A percentile compares a stretch with the other conserved stretches of the same genome.
Conservation (phyloP, 2,888 invertebrate genomes). For the Limnephilus auricula region DNA sequence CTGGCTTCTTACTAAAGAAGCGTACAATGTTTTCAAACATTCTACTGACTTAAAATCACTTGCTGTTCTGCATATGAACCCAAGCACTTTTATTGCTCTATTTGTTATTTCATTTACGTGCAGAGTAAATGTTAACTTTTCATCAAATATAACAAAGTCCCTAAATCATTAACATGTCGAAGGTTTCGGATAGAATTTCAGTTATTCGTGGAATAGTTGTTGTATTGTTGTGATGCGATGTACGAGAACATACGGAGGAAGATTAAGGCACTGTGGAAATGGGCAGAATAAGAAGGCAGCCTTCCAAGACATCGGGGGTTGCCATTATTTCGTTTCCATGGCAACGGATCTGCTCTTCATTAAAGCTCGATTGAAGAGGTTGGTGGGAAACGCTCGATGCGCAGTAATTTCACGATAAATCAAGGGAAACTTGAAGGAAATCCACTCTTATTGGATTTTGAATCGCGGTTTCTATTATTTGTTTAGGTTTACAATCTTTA, state of each 20-base stretch:
- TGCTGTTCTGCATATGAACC: no score
- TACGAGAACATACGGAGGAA: not conserved
- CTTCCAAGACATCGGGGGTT: not conserved
- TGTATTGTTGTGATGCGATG: not conserved
- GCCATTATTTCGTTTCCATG: not conserved
- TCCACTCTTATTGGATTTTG: not conserved
- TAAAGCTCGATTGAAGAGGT: slow-evolving; percentile 10
- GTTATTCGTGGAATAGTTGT: not conserved
- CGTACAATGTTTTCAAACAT: no score
- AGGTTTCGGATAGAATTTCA: not conserved
- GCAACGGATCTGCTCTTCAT: slow-evolving; percentile 6
- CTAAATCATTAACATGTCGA: not conserved
- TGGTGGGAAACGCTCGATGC: not conserved
- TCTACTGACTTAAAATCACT: no score
- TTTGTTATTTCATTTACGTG: no score
- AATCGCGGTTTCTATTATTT: not conserved
- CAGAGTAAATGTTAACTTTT: no score
- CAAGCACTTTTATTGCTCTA: no score
- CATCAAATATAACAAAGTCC: no score
- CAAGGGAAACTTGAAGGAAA: not conserved
- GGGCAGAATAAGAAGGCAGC: not conserved
- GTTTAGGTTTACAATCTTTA: not conserved
- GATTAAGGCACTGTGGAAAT: not conserved
- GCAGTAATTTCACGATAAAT: not conserved
- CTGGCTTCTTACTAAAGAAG: no score